Conservation (phyloP, 2,797 vertebrate genomes). For the Emys orbicularis region DNA sequence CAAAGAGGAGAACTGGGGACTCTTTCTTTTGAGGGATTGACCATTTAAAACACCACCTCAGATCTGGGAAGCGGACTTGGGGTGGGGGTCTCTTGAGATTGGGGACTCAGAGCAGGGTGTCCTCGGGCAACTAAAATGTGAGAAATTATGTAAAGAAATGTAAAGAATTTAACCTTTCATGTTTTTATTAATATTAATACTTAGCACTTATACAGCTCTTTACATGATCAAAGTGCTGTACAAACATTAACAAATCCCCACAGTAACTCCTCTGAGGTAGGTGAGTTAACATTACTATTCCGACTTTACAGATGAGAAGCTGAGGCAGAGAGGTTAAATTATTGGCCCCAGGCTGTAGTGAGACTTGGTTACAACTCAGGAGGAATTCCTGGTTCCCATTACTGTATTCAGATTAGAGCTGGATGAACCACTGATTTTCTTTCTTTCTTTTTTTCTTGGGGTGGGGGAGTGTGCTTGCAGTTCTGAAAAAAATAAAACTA, state of each 20-base stretch:
- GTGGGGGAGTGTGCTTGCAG: not conserved
- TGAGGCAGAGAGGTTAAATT: not conserved
- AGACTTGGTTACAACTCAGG: not conserved
- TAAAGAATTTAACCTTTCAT: not conserved
- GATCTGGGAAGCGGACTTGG: too few species aligned
- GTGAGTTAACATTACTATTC: not conserved
- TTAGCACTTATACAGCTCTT: not conserved
- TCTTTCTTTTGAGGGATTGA: too few species aligned
- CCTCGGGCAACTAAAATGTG: too few species aligned
- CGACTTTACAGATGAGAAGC: slow-evolving; percentile 14
- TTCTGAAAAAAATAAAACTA: not conserved
- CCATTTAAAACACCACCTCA: too few species aligned
- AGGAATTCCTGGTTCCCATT: not conserved
- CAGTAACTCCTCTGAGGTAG: not conserved
- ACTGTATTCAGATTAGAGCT: not conserved
- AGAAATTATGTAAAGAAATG: not conserved
- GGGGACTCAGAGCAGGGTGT: too few species aligned
- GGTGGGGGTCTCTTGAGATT: too few species aligned
- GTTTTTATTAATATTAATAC: not conserved
- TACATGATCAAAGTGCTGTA: not conserved
- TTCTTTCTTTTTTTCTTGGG: not conserved
- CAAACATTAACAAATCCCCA: not conserved
- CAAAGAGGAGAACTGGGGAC: too few species aligned
- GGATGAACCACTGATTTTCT: not conserved
- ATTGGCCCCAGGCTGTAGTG: not conserved